phyloP scores from a whole-genome alignment of 2,797 vertebrate species.

The Gila robusta region DNA sequence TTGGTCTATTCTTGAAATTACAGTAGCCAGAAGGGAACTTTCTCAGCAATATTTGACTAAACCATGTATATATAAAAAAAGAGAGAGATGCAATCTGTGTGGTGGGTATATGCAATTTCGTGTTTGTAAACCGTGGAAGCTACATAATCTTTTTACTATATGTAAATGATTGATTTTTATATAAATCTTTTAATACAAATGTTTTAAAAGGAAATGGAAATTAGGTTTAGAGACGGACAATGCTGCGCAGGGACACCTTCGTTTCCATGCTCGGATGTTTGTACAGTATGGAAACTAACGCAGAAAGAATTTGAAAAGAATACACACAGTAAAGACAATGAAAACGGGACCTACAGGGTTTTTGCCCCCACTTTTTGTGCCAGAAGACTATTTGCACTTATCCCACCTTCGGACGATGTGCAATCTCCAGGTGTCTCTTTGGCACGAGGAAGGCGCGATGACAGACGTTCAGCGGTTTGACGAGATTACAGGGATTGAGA shows the following conservation, averaged over 20 bases:
- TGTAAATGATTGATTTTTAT: constrained; percentile 88
- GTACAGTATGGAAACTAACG: constrained; percentile 92
- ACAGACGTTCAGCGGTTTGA: constrained; percentile 86
- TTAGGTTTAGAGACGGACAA: constrained; percentile 76
- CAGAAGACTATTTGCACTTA: constrained; percentile 99
- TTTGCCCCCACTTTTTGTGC: constrained; percentile 98
- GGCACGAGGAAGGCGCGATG: constrained; percentile 87
- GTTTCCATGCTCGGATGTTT: constrained; percentile 99
- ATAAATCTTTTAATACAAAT: constrained; percentile 87
- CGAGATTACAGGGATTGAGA: constrained; percentile 93
- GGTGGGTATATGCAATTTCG: constrained; percentile 85
- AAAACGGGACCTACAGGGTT: constrained; percentile 99
- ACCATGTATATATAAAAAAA: constrained; percentile 71
- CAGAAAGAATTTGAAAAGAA: constrained; percentile 97
- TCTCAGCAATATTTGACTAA: constrained; percentile 81
- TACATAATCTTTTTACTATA: constrained; percentile 83
- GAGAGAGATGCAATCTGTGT: constrained; percentile 79
- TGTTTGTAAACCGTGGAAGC: constrained; percentile 83
- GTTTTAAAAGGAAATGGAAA: constrained; percentile 79
- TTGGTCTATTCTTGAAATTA: constrained; percentile 73
- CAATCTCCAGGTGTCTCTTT: constrained; percentile 92
- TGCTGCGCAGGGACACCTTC: constrained; percentile 87
- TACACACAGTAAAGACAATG: constrained; percentile 99
- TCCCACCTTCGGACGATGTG: constrained; percentile 91
- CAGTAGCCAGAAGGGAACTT: constrained; percentile 73